Base-by-base conservation (phyloP, 2,888 invertebrate genomes). In the Volucella zonaria region DNA sequence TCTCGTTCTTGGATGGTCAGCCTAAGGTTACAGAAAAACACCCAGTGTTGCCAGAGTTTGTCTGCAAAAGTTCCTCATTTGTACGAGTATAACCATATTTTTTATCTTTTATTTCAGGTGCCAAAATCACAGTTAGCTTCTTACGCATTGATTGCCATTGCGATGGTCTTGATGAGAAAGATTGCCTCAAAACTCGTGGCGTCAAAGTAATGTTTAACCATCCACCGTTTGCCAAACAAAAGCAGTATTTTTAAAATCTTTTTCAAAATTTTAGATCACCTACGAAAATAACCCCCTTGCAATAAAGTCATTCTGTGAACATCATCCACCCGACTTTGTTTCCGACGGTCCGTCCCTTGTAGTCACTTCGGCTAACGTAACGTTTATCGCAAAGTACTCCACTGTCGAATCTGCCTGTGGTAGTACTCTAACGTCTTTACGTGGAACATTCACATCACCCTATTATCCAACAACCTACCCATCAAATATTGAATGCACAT, bases 381-480 rank as follows among this genome's bases (percentile, higher is more conserved):
- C 77, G 11, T 89, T 92, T 11, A 45, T 70, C 3, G 91, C 93
- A 1, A 92, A 92, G 83, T 94, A 93, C 87, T 90, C 93, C 0
- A 90, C 92, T 3, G 86, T 93, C 23, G 91, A 90, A 31, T 90
- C 89, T 67, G 95, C 94, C 14, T 97, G 97, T 91, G 97, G 97
- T 9, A 96, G 96, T 0, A 92, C 92, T 8, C 92, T 96, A 59
- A 93, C 92, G 0, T 93, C 95, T 0, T 90, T 92, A 61, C 91
- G 92, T 23, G 97, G 97, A 10, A 92, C 92, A 2, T 93, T 97
- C 83, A 93, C 94, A 2, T 94, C 95, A 1, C 96, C 96, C 0
- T 93, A 93, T 42, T 96, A 95, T 90, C 96, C 96, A 0, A 92
- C 93, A 71, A 87, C 89, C 3, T 97, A 97, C 92, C 95, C 96